Evolutionary conservation across 1,140 invertebrate species (phyloP).

Genomic region (Drosophila eugracilis): DNA sequence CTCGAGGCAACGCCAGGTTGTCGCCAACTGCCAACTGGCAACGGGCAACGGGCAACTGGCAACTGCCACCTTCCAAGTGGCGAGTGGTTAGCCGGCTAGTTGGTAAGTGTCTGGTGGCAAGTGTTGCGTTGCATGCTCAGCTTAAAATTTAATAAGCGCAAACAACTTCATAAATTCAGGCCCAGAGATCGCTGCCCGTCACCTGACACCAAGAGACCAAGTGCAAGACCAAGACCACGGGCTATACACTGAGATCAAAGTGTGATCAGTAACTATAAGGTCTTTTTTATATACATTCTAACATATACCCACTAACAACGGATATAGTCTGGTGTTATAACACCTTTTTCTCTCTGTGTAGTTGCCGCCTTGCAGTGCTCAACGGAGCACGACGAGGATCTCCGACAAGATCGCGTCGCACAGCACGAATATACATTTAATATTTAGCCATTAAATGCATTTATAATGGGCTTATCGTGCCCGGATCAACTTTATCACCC

Average conservation of each 20-base stretch:
- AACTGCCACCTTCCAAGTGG: slow-evolving; percentile 19
- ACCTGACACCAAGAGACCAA: slow-evolving; percentile 64
- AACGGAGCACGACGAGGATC: slow-evolving; percentile 46
- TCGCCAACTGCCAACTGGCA: slow-evolving; percentile 61
- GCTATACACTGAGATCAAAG: background rate
- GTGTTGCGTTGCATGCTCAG: slow-evolving; percentile 65
- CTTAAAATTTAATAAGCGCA: slow-evolving; percentile 81
- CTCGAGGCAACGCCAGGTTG: slow-evolving; percentile 72
- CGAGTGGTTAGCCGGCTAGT: slow-evolving; percentile 9
- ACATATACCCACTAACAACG: too few species aligned
- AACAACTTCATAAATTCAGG: slow-evolving; percentile 80
- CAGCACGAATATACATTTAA: slow-evolving; percentile 80
- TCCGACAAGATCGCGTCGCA: slow-evolving; percentile 47
- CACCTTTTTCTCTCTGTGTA: slow-evolving; percentile 13
- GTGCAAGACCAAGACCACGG: slow-evolving; percentile 13
- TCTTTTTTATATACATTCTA: background rate
- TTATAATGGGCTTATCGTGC: slow-evolving; percentile 83
- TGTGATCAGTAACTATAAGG: too few species aligned
- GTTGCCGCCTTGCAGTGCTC: slow-evolving; percentile 9
- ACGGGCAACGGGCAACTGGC: slow-evolving; percentile 13
- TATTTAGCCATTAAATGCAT: slow-evolving; percentile 81
- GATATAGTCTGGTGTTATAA: too few species aligned
- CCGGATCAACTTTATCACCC: slow-evolving; percentile 74
- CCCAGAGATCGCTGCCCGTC: slow-evolving; percentile 52
- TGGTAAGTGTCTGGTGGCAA: slow-evolving; percentile 54